Conservation (phyloP, 2,113 vertebrate species). For the Plecturocebus donacophilus region DNA sequence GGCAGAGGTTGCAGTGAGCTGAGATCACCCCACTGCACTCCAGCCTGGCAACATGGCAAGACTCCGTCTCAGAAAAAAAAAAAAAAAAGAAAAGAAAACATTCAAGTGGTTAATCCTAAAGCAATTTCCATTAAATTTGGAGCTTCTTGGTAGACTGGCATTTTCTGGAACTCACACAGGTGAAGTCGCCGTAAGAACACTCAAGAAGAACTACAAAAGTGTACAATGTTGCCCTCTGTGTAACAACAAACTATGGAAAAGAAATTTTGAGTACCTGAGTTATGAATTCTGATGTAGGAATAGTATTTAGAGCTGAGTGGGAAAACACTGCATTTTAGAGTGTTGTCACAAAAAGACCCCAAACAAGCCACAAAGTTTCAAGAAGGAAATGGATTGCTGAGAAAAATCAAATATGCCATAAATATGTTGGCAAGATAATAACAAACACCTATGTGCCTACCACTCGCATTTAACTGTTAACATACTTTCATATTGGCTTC, state of each 20-base stretch:
- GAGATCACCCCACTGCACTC: no score
- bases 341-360: not conserved
- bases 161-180: not conserved
- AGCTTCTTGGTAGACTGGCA: not conserved
- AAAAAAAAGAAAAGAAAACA: not conserved
- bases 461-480: not conserved
- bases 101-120: not conserved
- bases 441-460: not conserved
- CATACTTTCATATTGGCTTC: not conserved
- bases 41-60: no score
- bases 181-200: not conserved
- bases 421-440: not conserved
- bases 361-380: not conserved
- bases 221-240: not conserved
- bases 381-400: not conserved
- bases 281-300: not conserved
- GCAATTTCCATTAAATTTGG: not conserved
- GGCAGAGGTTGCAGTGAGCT: no score
- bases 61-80: no score
- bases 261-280: not conserved
- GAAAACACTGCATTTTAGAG: not conserved
- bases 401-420: not conserved
- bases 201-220: not conserved
- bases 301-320: not conserved
- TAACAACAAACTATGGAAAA: not conserved